These are phyloP conservation scores for Apodemia zela DNA, from an alignment of 2,888 invertebrate genomes.

Conservation along the genomic window DNA sequence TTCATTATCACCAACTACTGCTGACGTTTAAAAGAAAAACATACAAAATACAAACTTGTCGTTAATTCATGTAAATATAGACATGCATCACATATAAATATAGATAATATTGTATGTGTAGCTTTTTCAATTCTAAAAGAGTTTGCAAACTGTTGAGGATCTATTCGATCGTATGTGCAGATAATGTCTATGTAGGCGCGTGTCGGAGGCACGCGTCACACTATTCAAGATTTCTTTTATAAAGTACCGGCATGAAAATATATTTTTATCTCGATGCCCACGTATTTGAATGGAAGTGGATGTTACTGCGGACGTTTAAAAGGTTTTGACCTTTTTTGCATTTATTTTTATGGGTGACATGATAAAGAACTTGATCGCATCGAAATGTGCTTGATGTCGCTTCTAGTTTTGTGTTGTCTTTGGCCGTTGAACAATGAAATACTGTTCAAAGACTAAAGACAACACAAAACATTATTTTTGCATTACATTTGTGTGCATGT, in stretches of 20 bases:
- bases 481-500: too few species aligned
- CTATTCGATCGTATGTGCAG: background rate
- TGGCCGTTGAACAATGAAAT: background rate
- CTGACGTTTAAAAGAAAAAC: too few species aligned
- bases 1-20: too few species aligned
- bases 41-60: too few species aligned
- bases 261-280: constrained; percentile 32
- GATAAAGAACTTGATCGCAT: constrained; percentile 9
- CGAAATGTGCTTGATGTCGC: background rate
- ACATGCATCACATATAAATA: too few species aligned
- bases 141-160: constrained; percentile 9
- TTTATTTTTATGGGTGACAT: constrained; percentile 6
- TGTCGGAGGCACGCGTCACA: constrained; percentile 10
- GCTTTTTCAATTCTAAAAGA: background rate
- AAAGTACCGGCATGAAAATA: constrained; percentile 8
- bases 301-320: constrained; percentile 36
- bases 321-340: constrained; percentile 29
- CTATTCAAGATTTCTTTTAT: constrained; percentile 14
- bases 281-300: constrained; percentile 35
- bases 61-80: too few species aligned
- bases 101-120: too few species aligned
- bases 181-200: constrained; percentile 9
- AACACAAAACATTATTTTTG: too few species aligned
- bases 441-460: too few species aligned
- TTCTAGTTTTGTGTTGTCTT: constrained; percentile 3